phyloP scores from a whole-genome alignment of 2,888 invertebrate genomes.

The Drosophila parthenogenetica region DNA sequence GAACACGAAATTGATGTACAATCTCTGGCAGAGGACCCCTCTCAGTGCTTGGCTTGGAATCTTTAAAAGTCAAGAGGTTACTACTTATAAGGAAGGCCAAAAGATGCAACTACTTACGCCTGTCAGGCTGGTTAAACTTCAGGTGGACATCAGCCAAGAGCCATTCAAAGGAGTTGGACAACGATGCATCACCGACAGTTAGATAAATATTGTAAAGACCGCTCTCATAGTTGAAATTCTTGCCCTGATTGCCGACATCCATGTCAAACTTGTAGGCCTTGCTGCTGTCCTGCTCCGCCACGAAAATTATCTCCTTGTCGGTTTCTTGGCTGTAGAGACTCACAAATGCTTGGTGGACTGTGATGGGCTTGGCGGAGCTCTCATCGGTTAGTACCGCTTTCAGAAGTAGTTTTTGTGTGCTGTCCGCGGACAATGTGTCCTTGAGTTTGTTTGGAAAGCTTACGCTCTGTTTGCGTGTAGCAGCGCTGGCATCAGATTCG shows the following conservation, averaged over 20 bases:
- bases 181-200: constrained; percentile 95
- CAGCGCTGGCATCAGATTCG: constrained; percentile 95
- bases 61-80: constrained; percentile 43
- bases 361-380: constrained; percentile 87
- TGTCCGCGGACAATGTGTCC: constrained; percentile 92
- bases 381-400: constrained; percentile 93
- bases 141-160: constrained; percentile 91
- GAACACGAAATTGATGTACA: constrained; percentile 94
- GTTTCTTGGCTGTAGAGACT: constrained; percentile 89
- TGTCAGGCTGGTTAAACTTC: constrained; percentile 88
- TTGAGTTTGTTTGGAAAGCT: constrained; percentile 90
- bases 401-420: constrained; percentile 94
- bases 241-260: constrained; percentile 92
- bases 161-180: constrained; percentile 96
- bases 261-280: constrained; percentile 95
- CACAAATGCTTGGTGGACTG: constrained; percentile 95
- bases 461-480: constrained; percentile 91
- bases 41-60: constrained; percentile 59
- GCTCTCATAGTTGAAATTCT: constrained; percentile 91
- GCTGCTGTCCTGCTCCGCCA: constrained; percentile 93
- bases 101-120: constrained; percentile 55
- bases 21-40: constrained; percentile 87
- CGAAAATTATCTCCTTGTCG: constrained; percentile 95
- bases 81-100: not conserved
- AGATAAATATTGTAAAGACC: constrained; percentile 93